Base-by-base conservation (phyloP, 2,113 vertebrate species). In the Xyrauchen texanus region DNA sequence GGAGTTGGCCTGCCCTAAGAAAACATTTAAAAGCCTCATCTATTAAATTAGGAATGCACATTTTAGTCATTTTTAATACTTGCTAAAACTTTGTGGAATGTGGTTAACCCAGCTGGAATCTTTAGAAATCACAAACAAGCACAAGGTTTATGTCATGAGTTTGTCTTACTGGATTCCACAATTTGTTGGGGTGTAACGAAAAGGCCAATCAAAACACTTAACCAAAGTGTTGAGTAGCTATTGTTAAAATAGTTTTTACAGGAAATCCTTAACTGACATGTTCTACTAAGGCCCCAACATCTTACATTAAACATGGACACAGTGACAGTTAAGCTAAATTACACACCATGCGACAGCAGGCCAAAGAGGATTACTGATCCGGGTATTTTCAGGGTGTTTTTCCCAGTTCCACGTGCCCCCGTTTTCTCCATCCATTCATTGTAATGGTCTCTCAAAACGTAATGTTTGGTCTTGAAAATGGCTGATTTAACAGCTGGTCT, bases 401-500 rank as follows among this genome's bases (percentile, higher is more conserved):
- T 34, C 21, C 57, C 55, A 65, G 57, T 66, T 63, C 7, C 51
- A 73, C 51, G 21, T 61, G 70, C 16, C 15, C n/a, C 21, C 3
- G 21, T 67, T 67, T 52, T 45, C 45, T 60, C 10, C 34, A 46
- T 79, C 69, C 46, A 46, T 49, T 76, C 11, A 72, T 10, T 58
- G 6, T 68, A 62, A 68, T 12, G 61, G 69, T 67, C 66, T 58
- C 42, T 49, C 0, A 44, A 60, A 65, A 78, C 44, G 42, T 11
- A 42, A 68, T 57, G 58, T 49, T 85, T 86, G 81, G 70, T 42
- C 81, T 80, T 67, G 61, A 79, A 83, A 70, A 7, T 74, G 75
- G 73, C 8, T 74, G 75, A 79, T 86, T 86, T 80, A 89, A 90
- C 91, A 93, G 90, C 91, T 93, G 92, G 89, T 89, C 84, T 86